phyloP scores from a whole-genome alignment of 2,113 vertebrate species.

The Dissostichus mawsoni region DNA sequence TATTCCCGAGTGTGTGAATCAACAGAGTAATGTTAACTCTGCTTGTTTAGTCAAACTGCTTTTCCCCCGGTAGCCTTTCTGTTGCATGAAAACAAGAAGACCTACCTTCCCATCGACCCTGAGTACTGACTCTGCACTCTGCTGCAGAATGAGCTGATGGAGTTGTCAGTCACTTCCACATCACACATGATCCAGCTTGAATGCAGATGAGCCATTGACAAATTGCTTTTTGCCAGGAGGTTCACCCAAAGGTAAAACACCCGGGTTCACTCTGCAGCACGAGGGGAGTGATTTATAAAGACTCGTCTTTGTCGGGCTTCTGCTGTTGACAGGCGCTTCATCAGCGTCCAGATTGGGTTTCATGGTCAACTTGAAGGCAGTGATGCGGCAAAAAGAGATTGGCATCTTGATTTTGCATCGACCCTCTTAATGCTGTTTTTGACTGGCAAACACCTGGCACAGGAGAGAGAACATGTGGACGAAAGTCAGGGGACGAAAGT shows the following conservation, averaged over 20 bases:
- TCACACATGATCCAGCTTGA: conserved; percentile 63
- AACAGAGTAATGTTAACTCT: conserved; percentile 20
- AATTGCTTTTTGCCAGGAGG: conserved; percentile 73
- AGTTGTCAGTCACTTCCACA: conserved; percentile 65
- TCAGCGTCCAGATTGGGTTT: conserved; percentile 71
- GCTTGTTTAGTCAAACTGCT: conserved; percentile 32
- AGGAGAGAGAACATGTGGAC: neutral
- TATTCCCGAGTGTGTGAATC: conserved; percentile 53
- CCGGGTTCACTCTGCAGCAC: conserved; percentile 47
- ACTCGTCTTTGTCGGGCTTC: conserved; percentile 56
- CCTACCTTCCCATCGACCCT: conserved; percentile 26
- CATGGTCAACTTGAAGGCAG: conserved; percentile 73
- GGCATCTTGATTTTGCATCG: conserved; percentile 26
- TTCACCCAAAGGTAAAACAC: conserved; percentile 70
- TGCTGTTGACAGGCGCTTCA: conserved; percentile 72
- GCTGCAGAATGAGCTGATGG: conserved; percentile 54
- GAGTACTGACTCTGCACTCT: conserved; percentile 16
- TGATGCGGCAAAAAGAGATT: conserved; percentile 56
- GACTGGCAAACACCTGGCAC: conserved; percentile 31
- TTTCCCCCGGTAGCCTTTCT: conserved; percentile 10
- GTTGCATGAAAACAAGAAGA: conserved; percentile 37
- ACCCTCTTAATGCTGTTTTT: conserved; percentile 8
- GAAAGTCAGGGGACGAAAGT: neutral
- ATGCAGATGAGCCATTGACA: conserved; percentile 79
- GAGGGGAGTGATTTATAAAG: conserved; percentile 72